Base-by-base conservation (phyloP, 2,888 invertebrate species). In the Clusia tigrina region DNA sequence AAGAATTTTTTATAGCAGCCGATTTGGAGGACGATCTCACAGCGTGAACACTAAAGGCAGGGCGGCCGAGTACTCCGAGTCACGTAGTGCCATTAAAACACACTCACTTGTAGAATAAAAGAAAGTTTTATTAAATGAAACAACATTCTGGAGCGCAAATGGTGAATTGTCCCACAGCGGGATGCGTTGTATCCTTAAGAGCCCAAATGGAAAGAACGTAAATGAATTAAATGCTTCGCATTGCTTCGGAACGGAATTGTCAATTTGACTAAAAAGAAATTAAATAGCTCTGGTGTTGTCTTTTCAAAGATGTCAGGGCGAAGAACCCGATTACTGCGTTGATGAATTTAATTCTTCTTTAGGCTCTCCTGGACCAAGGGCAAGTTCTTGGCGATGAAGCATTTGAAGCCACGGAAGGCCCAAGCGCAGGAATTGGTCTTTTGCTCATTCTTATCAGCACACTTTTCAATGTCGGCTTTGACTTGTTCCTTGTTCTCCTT, bases 351-450 rank as follows among this genome's bases (percentile, higher is more conserved):
- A 68, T 76, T 78, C 70, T 78, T 75, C 65, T 81, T 80, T 55
- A 68, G 74, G 69, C 81, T 82, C 56, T 81, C 78, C 73, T 83
- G 81, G 52, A 83, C 83, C 56, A 83, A 69, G 12, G 81, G 76
- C 69, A 83, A 67, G 65, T 83, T 82, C 75, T 83, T 83, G 74
- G 76, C 72, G 46, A 82, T 76, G 76, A 84, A 83, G 63, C 84
- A 84, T 71, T 80, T 82, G 69, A 84, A 83, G 70, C 82, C 82
- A 51, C 83, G 80, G 68, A 76, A 84, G 22, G 77, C 83, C 83
- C 83, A 84, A 62, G 76, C 65, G 65, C 78, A 82, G 24, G 79
- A 73, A 60, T 77, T 76, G 2, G 79, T 74, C 66, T 80, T 80
- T 59, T 82, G 80, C 53, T 80, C 81, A 65, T 82, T 82, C 67